A percentile compares a stretch with the other conserved stretches of the same genome.
Conservation (phyloP, 2,888 invertebrate genomes). For the Elysia crispata region DNA sequence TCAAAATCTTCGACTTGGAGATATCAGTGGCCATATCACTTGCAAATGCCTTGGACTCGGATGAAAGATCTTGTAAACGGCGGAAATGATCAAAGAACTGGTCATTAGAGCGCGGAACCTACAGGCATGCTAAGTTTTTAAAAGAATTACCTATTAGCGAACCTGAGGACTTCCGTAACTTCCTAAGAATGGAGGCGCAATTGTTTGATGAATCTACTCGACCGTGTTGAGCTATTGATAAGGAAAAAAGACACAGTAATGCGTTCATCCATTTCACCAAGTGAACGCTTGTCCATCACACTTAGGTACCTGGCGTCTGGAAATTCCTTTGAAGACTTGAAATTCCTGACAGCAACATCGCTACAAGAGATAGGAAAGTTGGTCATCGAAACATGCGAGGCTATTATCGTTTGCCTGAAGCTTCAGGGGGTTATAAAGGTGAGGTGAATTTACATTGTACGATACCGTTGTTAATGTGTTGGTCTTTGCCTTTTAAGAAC, state of each 20-base stretch:
- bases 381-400: slow-evolving; percentile 9
- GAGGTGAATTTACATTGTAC: slow-evolving; percentile 9
- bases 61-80: too few relatives aligned
- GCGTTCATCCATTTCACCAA: slow-evolving; percentile 3
- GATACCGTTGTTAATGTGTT: slow-evolving; percentile 4
- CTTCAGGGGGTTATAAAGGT: slow-evolving; percentile 3
- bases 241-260: slow-evolving; percentile 9
- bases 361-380: not conserved
- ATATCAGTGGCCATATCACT: slow-evolving; percentile 13
- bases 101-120: slow-evolving; percentile 16
- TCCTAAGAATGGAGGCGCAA: not conserved
- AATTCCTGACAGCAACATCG: slow-evolving; percentile 1
- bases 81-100: too few relatives aligned
- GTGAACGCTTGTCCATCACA: slow-evolving; percentile 3
- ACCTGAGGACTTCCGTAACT: too few relatives aligned
- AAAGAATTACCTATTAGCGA: too few relatives aligned
- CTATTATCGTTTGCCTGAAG: slow-evolving; percentile 1
- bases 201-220: slow-evolving; percentile 1
- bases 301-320: not conserved
- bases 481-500: slow-evolving; percentile 4
- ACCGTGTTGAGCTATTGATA: not conserved
- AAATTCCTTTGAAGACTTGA: slow-evolving; percentile 9
- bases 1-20: slow-evolving; percentile 20
- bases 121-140: not conserved
- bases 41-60: not conserved